These are phyloP conservation scores for Conopomorpha cramerella DNA, from an alignment of 1,140 invertebrate genomes.

Conservation along the genomic window DNA sequence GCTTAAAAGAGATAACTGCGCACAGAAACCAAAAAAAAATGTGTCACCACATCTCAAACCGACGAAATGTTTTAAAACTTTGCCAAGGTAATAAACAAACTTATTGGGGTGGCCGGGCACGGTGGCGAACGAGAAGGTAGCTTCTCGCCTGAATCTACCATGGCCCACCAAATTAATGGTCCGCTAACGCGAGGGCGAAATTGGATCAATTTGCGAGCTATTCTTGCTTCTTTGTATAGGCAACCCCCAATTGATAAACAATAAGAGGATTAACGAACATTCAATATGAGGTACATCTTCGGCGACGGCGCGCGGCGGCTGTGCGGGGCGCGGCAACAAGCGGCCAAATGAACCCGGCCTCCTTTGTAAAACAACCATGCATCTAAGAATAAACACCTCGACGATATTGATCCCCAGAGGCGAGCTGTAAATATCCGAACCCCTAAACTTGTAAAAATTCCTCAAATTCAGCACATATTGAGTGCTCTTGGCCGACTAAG, in stretches of 20 bases:
- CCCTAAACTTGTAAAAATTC: constrained; percentile 50
- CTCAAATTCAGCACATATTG: constrained; percentile 50
- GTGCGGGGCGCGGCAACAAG: no score
- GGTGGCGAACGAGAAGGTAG: no score
- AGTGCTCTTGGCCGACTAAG: constrained; percentile 39
- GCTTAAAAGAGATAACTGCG: background rate
- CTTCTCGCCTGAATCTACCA: constrained; percentile 18
- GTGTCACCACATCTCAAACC: background rate
- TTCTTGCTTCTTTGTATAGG: constrained; percentile 27
- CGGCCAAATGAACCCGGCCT: no score
- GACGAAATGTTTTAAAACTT: background rate
- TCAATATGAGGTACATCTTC: no score
- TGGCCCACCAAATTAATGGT: constrained; percentile 52
- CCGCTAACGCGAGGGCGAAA: constrained; percentile 37
- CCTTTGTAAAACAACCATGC: no score
- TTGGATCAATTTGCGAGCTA: constrained; percentile 47
- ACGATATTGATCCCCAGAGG: constrained; percentile 23
- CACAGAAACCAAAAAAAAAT: background rate
- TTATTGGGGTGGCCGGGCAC: no score
- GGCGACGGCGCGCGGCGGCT: no score
- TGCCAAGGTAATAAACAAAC: background rate
- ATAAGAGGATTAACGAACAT: no score
- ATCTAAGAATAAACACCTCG: no score
- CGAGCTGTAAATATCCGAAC: constrained; percentile 32
- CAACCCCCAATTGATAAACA: constrained; percentile 20